Base-by-base conservation (phyloP, 2,888 invertebrate genomes). In the Dorcus parallelipipedus region DNA sequence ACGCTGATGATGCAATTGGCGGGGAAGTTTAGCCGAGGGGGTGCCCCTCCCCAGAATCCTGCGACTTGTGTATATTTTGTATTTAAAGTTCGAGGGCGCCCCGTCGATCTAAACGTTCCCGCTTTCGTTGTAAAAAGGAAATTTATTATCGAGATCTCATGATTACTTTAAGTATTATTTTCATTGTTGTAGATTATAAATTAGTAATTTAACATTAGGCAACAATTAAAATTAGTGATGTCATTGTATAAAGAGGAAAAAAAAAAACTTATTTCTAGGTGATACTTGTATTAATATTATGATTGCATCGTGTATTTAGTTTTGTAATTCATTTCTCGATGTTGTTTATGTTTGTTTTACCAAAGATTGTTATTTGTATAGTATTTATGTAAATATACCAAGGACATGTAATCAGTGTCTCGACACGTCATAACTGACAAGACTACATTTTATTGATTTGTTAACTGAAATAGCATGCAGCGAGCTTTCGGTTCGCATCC, bases 291-390 rank as follows among this genome's bases (percentile, higher is more conserved):
- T 58, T 42, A 39, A 52, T 49, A 52, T 56, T 51, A 52, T 58
- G n/a, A 51, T 47, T 56, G 51, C 52, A 52, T 56, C 52, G 47
- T 56, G 52, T 58, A 62, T 57, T 64, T 56, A 49, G 50, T 38
- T 38, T 56, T 51, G 20, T 38, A 14, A 56, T 45, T 51, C n/a
- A n/a, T 47, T 52, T 64, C 65, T 66, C 62, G 66, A 59, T 69
- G 61, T 68, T 70, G 61, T 67, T 66, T 65, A 66, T 68, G 62
- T 72, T 70, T 69, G 62, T 71, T 74, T 71, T 70, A 74, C 77
- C 77, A 77, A 77, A 77, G 76, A 76, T 77, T 75, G 74, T 75
- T 76, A 69, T 72, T 67, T 74, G 73, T 76, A 76, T 72, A 74
- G 72, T 75, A 73, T 76, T 73, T 73, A 72, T 75, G 74, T 75